Percentiles rank a stretch among this genome's conserved stretches.
phyloP scores from a whole-genome alignment of 2,888 invertebrate species.

The Tipula unca region DNA sequence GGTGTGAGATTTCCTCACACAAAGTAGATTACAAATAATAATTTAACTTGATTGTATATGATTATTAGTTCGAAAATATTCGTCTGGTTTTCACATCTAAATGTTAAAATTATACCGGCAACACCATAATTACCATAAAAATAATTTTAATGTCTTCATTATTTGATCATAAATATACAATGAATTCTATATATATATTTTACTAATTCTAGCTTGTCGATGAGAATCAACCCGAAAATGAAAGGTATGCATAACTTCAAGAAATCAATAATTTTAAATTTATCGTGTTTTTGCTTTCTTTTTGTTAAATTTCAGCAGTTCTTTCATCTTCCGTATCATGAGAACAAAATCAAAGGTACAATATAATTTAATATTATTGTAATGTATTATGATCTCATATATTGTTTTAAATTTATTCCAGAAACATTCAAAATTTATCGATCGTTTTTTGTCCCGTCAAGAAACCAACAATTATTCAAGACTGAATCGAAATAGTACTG shows the following conservation, averaged over 20 bases:
- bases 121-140: background rate
- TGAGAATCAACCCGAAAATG: background rate
- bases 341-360: slow-evolving; percentile 34
- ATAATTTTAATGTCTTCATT: background rate
- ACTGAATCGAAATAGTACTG: slow-evolving; percentile 27
- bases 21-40: too few species aligned
- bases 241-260: background rate
- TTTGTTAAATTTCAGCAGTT: slow-evolving; percentile 26
- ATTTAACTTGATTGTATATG: too few species aligned
- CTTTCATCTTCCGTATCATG: slow-evolving; percentile 33
- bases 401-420: slow-evolving; percentile 21
- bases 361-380: background rate
- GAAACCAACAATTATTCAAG: slow-evolving; percentile 35
- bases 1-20: too few species aligned
- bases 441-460: slow-evolving; percentile 36
- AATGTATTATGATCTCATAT: too few species aligned
- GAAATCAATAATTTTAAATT: background rate
- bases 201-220: background rate
- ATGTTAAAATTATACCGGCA: too few species aligned
- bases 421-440: slow-evolving; percentile 36
- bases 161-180: background rate
- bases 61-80: too few species aligned
- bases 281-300: background rate
- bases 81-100: too few species aligned
- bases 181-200: background rate